A percentile compares a stretch with the other conserved stretches of the same genome.
Conservation (phyloP, 2,888 invertebrate genomes). For the Doris montereyensis region DNA sequence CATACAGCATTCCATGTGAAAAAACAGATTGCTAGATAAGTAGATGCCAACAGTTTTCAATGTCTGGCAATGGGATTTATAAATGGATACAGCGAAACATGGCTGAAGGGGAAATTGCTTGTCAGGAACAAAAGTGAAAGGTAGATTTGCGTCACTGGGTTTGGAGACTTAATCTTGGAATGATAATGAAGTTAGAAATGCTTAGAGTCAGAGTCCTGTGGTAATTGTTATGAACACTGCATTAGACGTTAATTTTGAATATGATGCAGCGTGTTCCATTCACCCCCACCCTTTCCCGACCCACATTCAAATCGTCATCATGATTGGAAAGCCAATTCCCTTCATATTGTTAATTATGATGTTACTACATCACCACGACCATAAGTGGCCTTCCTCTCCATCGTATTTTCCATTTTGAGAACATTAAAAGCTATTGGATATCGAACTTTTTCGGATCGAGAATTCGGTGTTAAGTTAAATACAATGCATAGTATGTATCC, state of each 20-base stretch:
- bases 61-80: conserved; percentile 67
- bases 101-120: conserved; percentile 54
- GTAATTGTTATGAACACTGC: conserved; percentile 29
- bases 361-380: too few relatives aligned
- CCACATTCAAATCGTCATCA: background rate
- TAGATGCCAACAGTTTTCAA: conserved; percentile 46
- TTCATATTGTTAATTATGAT: too few relatives aligned
- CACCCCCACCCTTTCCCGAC: background rate
- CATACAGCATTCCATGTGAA: conserved; percentile 62
- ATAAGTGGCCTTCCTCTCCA: background rate
- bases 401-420: too few relatives aligned
- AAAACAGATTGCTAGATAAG: conserved; percentile 50
- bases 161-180: conserved; percentile 41
- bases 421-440: too few relatives aligned
- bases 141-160: conserved; percentile 35
- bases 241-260: background rate
- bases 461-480: too few relatives aligned
- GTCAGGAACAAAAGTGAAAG: conserved; percentile 41
- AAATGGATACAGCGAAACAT: conserved; percentile 62
- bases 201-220: conserved; percentile 15
- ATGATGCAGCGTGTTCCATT: background rate
- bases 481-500: too few relatives aligned
- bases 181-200: conserved; percentile 30
- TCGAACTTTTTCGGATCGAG: too few relatives aligned
- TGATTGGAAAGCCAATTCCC: background rate